Percentiles rank a stretch among this genome's conserved stretches.
Evolutionary conservation across 2,888 invertebrate genomes (phyloP).

Genomic region (Podabrus alpinus): DNA sequence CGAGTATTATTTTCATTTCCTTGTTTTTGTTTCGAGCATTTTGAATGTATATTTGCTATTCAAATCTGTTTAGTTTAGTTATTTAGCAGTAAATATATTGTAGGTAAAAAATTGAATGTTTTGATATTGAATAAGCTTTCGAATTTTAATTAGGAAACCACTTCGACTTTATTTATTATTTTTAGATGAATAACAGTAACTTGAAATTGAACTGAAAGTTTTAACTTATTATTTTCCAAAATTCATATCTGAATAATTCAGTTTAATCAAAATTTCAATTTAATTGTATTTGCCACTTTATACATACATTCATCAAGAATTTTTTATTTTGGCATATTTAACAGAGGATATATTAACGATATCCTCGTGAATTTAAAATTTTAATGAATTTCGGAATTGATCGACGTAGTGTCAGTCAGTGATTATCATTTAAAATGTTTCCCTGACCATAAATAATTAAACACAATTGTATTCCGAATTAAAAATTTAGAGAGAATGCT

Average conservation of each 20-base stretch:
- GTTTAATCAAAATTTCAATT: not conserved
- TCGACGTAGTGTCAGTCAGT: not conserved
- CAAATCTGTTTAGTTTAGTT: conserved; percentile 11
- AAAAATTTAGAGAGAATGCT: not conserved
- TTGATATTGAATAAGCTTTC: not conserved
- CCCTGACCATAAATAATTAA: not conserved
- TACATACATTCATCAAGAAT: not conserved
- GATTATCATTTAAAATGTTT: not conserved
- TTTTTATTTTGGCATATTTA: not conserved
- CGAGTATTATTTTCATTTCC: conserved; percentile 13
- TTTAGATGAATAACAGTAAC: not conserved
- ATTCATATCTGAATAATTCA: not conserved
- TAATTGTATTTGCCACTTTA: not conserved
- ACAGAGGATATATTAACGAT: not conserved
- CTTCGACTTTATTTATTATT: not conserved
- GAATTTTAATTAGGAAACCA: not conserved
- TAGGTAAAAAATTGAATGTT: not conserved
- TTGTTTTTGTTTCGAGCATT: conserved; percentile 12
- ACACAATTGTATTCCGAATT: not conserved
- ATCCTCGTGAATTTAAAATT: not conserved
- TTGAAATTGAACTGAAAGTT: no score
- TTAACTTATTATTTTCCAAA: not conserved
- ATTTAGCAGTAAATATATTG: conserved; percentile 6
- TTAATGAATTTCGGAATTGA: not conserved
- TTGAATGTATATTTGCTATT: conserved; percentile 11